phyloP scores from a whole-genome alignment of 2,797 vertebrate species.

The Amphiprion clarkii region DNA sequence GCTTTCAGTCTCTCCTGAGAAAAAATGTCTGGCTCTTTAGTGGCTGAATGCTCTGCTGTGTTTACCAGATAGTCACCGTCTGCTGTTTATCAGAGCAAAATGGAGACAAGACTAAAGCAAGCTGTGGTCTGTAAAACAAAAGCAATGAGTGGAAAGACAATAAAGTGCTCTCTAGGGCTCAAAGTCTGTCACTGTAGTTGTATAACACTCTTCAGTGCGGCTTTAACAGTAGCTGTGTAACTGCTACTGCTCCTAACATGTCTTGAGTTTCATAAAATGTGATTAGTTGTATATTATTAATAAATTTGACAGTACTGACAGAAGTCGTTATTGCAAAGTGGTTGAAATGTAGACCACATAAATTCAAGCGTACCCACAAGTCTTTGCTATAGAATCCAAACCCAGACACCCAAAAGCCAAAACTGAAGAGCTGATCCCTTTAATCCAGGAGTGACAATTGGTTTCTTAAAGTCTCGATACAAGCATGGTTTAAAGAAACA shows the following conservation, averaged over 20 bases:
- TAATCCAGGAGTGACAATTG: conserved; percentile 68
- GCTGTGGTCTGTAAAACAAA: conserved; percentile 9
- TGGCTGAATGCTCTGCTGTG: neutral
- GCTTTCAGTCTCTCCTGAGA: too few relatives aligned
- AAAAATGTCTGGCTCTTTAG: too few relatives aligned
- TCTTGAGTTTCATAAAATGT: conserved; percentile 16
- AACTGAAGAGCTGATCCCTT: conserved; percentile 54
- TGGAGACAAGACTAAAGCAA: neutral
- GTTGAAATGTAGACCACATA: conserved; percentile 29
- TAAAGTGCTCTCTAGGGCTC: neutral
- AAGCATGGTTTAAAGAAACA: conserved; percentile 60
- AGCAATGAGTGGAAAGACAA: conserved; percentile 6
- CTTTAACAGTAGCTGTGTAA: conserved; percentile 15
- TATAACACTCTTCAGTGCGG: neutral
- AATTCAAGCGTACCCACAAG: conserved; percentile 36
- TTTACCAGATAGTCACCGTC: neutral
- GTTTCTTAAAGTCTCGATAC: conserved; percentile 56
- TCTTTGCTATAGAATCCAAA: conserved; percentile 36
- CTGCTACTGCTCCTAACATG: conserved; percentile 1
- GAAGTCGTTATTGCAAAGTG: conserved; percentile 33
- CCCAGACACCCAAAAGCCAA: conserved; percentile 48
- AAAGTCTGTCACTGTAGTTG: neutral
- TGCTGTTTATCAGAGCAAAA: neutral
- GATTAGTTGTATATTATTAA: conserved; percentile 37
- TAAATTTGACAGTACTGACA: conserved; percentile 43